These are phyloP conservation scores for Pseudochirops corinnae DNA, from an alignment of 2,797 vertebrate species.

Conservation along the genomic window DNA sequence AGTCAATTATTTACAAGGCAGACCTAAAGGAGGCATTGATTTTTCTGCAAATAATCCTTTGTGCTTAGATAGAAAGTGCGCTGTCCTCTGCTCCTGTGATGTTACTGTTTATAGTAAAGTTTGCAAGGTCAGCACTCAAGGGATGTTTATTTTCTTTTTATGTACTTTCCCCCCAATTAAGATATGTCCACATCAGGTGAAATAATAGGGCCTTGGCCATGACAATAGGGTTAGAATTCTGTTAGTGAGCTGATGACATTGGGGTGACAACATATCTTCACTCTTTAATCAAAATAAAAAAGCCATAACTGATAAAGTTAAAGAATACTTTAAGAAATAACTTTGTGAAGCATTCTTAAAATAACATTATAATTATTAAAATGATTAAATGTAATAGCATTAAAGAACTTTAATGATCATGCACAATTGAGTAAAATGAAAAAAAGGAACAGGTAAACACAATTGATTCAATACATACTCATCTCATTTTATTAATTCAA, in stretches of 20 bases:
- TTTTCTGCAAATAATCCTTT: slow-evolving; percentile 57
- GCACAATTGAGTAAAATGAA: neutral
- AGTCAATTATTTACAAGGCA: slow-evolving; percentile 47
- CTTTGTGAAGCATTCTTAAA: neutral
- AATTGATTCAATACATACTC: neutral
- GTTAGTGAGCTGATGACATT: neutral
- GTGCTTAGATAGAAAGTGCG: slow-evolving; percentile 16
- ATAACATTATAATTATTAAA: neutral
- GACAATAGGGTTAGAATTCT: neutral
- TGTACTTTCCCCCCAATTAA: neutral
- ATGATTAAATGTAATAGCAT: neutral
- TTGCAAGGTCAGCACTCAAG: neutral
- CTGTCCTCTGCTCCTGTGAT: neutral
- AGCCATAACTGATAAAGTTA: neutral
- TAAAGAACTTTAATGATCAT: neutral
- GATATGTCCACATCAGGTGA: neutral
- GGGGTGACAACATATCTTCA: neutral
- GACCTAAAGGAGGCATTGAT: slow-evolving; percentile 24
- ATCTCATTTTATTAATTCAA: neutral
- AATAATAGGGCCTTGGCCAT: neutral
- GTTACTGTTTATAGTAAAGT: slow-evolving; percentile 3
- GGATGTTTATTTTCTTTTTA: neutral
- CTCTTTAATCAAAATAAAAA: neutral
- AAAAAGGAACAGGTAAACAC: neutral
- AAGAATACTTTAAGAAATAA: neutral